A percentile compares a stretch with the other conserved stretches of the same genome.
phyloP scores from a whole-genome alignment of 2,113 vertebrate genomes.

The human (Homo sapiens) region DNA sequence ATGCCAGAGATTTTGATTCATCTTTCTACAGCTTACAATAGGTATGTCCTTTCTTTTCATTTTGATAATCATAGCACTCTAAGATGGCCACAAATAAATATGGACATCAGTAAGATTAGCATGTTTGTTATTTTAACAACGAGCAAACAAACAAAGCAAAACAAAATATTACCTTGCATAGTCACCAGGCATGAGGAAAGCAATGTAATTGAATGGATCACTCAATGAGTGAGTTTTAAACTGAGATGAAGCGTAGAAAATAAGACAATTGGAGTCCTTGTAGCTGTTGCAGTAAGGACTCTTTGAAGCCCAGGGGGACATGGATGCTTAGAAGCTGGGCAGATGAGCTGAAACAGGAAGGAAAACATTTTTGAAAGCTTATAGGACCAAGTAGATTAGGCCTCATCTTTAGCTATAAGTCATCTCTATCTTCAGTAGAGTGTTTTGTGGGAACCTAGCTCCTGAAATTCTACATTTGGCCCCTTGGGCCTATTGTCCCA shows the following conservation, averaged over 20 bases:
- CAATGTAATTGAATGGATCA: background rate
- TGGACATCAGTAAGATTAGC: background rate
- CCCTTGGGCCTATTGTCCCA: background rate
- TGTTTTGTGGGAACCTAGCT: background rate
- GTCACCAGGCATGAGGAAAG: background rate
- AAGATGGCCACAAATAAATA: background rate
- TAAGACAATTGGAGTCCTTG: background rate
- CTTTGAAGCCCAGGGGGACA: background rate
- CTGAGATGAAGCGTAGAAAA: background rate
- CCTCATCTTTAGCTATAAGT: background rate
- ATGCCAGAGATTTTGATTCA: background rate
- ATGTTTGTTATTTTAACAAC: background rate
- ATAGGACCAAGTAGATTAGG: no score
- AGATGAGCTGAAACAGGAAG: background rate
- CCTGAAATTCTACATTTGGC: background rate
- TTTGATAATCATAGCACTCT: background rate
- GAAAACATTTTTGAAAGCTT: background rate
- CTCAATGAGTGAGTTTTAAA: background rate
- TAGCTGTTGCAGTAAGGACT: background rate
- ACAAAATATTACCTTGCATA: background rate
- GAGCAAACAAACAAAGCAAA: background rate
- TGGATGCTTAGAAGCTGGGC: background rate
- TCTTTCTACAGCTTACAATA: background rate
- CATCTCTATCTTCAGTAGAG: background rate
- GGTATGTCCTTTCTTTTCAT: background rate